A percentile compares a stretch with the other conserved stretches of the same genome.
These are phyloP conservation scores for Carduelis carduelis DNA, from an alignment of 2,797 vertebrate genomes.

Conservation along the genomic window DNA sequence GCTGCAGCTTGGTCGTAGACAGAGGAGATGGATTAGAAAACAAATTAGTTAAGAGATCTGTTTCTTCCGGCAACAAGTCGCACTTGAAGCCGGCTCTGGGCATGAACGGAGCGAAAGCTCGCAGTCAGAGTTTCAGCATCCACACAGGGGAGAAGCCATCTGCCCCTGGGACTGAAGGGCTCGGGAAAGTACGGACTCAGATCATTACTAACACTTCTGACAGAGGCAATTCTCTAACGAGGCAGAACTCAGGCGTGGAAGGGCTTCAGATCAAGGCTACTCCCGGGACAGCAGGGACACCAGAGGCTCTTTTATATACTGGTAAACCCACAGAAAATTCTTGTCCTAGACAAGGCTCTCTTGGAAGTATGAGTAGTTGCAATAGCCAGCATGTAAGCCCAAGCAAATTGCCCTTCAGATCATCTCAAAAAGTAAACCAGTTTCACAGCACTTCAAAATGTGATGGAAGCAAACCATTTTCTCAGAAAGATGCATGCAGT, in stretches of 20 bases:
- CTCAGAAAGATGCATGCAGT: conserved; percentile 68
- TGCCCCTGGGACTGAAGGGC: conserved; percentile 73
- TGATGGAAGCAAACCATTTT: conserved; percentile 54
- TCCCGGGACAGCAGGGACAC: background rate
- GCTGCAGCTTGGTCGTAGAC: conserved; percentile 36
- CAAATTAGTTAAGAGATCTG: conserved; percentile 81
- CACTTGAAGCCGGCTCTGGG: conserved; percentile 89
- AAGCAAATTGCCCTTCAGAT: conserved; percentile 73
- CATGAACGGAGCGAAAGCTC: conserved; percentile 93
- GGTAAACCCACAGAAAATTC: conserved; percentile 43
- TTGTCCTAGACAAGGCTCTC: conserved; percentile 69
- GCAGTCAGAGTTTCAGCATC: conserved; percentile 90
- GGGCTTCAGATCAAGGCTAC: conserved; percentile 74
- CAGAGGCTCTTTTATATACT: conserved; percentile 65
- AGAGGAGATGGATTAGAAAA: conserved; percentile 74
- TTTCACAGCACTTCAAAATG: conserved; percentile 39
- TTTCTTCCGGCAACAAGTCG: conserved; percentile 83
- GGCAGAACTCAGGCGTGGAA: conserved; percentile 82
- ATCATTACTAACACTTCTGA: conserved; percentile 93
- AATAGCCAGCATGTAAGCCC: conserved; percentile 76
- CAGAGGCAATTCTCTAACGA: conserved; percentile 85
- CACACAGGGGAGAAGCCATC: conserved; percentile 83
- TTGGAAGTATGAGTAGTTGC: conserved; percentile 72
- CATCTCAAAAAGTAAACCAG: conserved; percentile 68
- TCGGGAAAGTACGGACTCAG: conserved; percentile 84